Base-by-base conservation (phyloP, 2,888 invertebrate genomes). In the Lathronympha strigana region DNA sequence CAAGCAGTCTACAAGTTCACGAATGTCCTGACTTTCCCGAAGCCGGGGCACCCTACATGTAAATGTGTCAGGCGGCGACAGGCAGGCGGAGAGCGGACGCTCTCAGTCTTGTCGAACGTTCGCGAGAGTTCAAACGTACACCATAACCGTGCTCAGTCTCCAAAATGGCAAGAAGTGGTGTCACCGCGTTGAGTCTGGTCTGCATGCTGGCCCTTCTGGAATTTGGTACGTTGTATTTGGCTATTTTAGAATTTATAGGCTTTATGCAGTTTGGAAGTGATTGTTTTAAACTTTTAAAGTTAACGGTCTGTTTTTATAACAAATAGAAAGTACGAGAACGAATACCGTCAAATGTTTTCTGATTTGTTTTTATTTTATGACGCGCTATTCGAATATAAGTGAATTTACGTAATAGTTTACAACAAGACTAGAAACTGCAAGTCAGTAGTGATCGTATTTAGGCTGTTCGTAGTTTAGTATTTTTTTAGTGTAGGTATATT, bases 21-120 rank as follows among this genome's bases (percentile, higher is more conserved):
- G 31, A 45, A 36, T 25, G 43, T 64, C 51, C 64, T 45, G 33
- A 40, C 36, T 28, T 17, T 53, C 25, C 64, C 50, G 51, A 54
- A 49, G 61, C 51, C 51, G 64, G 74, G 66, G 61, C 71, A 76
- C 76, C 78, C 84, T 82, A 82, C 76, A 81, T 81, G 84, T 82
- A 82, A 86, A 84, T 81, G 81, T 81, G 83, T 82, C 76, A 76
- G 75, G 68, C 77, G 88, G 87, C 87, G 89, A 80, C 89, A 73
- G 77, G 63, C 67, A 75, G 87, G 77, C 87, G 87, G 82, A 75
- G 76, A 71, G 67, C 73, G 73, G 72, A 73, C 68, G 75, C 74
- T 75, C 76, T 86, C 82, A 86, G 87, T 84, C 77, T 76, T 76
- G 77, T 71, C 75, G 73, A 73, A 70, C 73, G 74, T 71, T 74